These are phyloP conservation scores for Peucedramus taeniatus DNA, from an alignment of 2,113 vertebrate genomes.

Conservation along the genomic window DNA sequence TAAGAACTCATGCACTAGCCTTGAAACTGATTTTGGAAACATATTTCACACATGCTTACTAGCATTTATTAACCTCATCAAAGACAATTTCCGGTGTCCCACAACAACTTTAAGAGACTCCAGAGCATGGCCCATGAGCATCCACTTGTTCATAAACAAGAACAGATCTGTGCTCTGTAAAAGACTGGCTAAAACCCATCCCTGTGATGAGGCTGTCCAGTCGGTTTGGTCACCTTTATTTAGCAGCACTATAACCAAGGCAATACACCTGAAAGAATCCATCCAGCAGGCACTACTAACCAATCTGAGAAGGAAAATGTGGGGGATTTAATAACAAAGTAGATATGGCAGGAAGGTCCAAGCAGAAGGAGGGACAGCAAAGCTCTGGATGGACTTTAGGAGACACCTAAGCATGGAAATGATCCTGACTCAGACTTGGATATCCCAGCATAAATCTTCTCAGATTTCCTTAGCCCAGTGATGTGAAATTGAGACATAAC, in stretches of 20 bases:
- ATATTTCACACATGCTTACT: background rate
- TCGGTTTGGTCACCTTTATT: background rate
- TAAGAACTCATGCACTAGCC: background rate
- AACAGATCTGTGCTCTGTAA: background rate
- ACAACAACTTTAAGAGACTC: background rate
- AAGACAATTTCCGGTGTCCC: background rate
- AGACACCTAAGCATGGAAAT: background rate
- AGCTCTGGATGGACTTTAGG: background rate
- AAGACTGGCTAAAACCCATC: background rate
- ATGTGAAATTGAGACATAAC: background rate
- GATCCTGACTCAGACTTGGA: background rate
- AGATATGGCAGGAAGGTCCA: background rate
- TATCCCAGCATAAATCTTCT: background rate
- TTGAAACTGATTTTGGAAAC: background rate
- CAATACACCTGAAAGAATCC: background rate
- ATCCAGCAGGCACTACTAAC: background rate
- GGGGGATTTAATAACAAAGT: background rate
- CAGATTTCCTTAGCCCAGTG: background rate
- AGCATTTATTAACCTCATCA: background rate
- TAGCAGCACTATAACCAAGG: background rate
- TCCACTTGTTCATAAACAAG: background rate
- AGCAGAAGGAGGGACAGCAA: background rate
- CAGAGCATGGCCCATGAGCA: background rate
- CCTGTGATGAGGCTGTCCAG: background rate
- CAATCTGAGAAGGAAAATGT: background rate